Evolutionary conservation across 1,140 invertebrate species (phyloP).

Genomic region (Meteorus sp.): DNA sequence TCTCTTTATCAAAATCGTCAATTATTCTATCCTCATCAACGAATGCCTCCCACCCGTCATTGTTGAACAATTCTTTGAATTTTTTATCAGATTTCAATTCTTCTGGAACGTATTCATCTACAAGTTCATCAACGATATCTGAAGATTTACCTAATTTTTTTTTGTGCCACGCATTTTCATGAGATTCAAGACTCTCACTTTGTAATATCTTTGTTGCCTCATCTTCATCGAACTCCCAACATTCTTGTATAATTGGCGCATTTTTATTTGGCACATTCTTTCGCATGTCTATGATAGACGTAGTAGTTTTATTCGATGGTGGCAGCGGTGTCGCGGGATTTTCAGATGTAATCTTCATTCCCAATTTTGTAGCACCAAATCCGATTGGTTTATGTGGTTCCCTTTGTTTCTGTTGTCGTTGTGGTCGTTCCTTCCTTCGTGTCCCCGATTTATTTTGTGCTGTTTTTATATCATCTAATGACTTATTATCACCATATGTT

Average conservation of each 20-base stretch:
- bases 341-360: conserved; percentile 22
- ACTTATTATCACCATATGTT: neutral
- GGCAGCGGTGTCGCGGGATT: too few relatives aligned
- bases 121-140: conserved; percentile 29
- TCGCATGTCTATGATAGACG: conserved; percentile 23
- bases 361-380: conserved; percentile 39
- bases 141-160: conserved; percentile 13
- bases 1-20: conserved; percentile 40
- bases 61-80: conserved; percentile 53
- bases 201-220: conserved; percentile 22
- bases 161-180: conserved; percentile 9
- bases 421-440: neutral
- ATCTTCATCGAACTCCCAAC: conserved; percentile 31
- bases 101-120: conserved; percentile 45
- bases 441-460: neutral
- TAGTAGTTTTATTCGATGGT: conserved; percentile 29
- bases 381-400: conserved; percentile 21
- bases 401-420: conserved; percentile 19
- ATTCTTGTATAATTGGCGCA: conserved; percentile 26
- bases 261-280: conserved; percentile 31
- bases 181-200: conserved; percentile 7
- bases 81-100: conserved; percentile 54
- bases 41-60: conserved; percentile 49
- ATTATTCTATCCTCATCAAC: conserved; percentile 40
- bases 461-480: conserved; percentile 9